Evolutionary conservation across 2,888 invertebrate species (phyloP), one percentile per base, ranked within the genome.

Genomic region (Brachypalpus laphriformis): DNA sequence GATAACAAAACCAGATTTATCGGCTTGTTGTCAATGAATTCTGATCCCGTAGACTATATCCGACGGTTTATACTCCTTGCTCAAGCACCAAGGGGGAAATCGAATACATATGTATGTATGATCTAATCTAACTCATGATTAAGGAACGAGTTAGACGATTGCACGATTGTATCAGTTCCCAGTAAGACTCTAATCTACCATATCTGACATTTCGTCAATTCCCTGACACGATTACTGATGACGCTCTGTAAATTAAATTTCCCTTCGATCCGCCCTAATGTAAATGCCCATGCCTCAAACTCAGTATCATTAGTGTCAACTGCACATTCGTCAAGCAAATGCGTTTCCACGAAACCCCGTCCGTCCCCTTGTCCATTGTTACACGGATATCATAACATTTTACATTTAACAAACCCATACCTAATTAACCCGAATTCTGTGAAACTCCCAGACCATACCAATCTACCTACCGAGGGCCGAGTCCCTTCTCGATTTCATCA

Each of bases 401-500:
- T 49, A 42, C 57, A 63, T 49, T 42, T 14, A 49, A 45, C 65
- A 63, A 63, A 68, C 78, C 78, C 74, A 63, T 68, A 14, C 40
- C 78, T 83, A 83, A 78, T 83, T 74, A 40, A 74, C 68, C 68
- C 63, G 22, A 68, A 20, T 56, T 78, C 78, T 56, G 16, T 56
- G 47, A 61, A 78, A 65, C 31, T 51, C 20, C 59, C 16, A 51
- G 18, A 25, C 66, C 31, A 28, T 40, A 47, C 31, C 65, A 22
- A 42, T 56, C 70, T 65, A 68, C 59, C 57, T 47, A 34, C 34
- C 20, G 9, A 57, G 2, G 20, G 1, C 9, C 14, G 14, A n/a
- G n/a, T 45, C 28, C 40, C 72, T 42, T 59, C 42, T 51, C 34
- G 63, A 42, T 31, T 59, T 56, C 14, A 31, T 20, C 28, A 14